These are phyloP conservation scores for Lasioglossum pauxillum DNA, from an alignment of 2,888 invertebrate species.

Conservation along the genomic window DNA sequence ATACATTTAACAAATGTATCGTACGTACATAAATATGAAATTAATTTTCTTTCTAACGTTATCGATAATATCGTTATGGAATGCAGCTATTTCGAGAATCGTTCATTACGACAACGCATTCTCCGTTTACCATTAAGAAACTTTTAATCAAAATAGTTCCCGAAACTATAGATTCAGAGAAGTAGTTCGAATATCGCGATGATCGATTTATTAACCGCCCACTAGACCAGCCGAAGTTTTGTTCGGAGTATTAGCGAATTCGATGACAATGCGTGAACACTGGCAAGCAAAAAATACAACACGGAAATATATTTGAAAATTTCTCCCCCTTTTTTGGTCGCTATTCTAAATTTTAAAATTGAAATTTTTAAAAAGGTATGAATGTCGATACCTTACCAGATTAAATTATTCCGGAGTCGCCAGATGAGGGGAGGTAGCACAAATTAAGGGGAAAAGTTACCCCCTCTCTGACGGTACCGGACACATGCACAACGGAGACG, in stretches of 20 bases:
- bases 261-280: not conserved
- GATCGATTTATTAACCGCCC: not conserved
- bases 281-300: not conserved
- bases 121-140: not conserved
- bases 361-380: no score
- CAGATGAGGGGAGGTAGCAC: no score
- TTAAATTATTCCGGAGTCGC: not conserved
- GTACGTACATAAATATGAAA: not conserved
- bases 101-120: not conserved
- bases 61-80: not conserved
- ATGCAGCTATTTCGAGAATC: not conserved
- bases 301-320: not conserved
- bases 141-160: not conserved
- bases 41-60: not conserved
- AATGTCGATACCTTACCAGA: no score
- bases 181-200: not conserved
- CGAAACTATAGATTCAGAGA: not conserved
- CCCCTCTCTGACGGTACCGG: no score
- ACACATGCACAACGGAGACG: no score
- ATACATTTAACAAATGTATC: not conserved
- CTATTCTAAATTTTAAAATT: no score
- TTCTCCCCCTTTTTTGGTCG: no score
- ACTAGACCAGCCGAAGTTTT: not conserved
- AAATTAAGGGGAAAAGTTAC: no score
- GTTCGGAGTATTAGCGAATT: not conserved